A percentile compares a stretch with the other conserved stretches of the same genome.
phyloP scores from a whole-genome alignment of 2,113 vertebrate species.

The Bettongia penicillata region DNA sequence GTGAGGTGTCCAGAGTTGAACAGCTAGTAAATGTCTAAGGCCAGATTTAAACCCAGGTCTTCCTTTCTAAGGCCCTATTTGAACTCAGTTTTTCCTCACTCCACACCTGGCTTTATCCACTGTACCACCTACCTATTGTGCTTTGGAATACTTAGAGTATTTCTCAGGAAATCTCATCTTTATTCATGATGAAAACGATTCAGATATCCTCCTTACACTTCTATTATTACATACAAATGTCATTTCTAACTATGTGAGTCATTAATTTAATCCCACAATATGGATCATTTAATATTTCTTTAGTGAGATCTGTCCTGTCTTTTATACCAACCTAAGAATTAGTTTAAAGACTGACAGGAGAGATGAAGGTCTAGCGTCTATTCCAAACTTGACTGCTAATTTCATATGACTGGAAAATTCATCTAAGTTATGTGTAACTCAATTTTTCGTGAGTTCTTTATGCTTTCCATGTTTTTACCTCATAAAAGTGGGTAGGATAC shows the following conservation, averaged over 20 bases:
- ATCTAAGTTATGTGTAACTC: constrained; percentile 29
- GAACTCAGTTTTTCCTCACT: not conserved
- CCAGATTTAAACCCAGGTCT: no score
- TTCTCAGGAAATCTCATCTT: constrained; percentile 20
- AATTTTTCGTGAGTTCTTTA: constrained; percentile 29
- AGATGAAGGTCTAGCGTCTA: constrained; percentile 17
- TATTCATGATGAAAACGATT: not conserved
- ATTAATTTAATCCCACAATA: constrained; percentile 22
- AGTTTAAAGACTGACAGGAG: constrained; percentile 10
- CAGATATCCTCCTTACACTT: not conserved
- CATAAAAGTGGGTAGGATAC: not conserved
- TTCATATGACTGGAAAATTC: not conserved
- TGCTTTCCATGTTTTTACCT: not conserved
- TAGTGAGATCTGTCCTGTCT: not conserved
- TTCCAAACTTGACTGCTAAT: not conserved
- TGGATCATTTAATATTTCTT: constrained; percentile 19
- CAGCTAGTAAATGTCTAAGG: not conserved
- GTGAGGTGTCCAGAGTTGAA: not conserved
- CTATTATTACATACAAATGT: constrained; percentile 8
- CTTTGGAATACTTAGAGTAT: constrained; percentile 23
- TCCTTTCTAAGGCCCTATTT: not conserved
- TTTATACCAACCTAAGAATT: constrained; percentile 1
- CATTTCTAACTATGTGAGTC: not conserved
- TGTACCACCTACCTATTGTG: not conserved
- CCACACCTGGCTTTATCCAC: not conserved